Base-by-base conservation (phyloP, 2,888 invertebrate genomes). In the Amphipyra berbera region DNA sequence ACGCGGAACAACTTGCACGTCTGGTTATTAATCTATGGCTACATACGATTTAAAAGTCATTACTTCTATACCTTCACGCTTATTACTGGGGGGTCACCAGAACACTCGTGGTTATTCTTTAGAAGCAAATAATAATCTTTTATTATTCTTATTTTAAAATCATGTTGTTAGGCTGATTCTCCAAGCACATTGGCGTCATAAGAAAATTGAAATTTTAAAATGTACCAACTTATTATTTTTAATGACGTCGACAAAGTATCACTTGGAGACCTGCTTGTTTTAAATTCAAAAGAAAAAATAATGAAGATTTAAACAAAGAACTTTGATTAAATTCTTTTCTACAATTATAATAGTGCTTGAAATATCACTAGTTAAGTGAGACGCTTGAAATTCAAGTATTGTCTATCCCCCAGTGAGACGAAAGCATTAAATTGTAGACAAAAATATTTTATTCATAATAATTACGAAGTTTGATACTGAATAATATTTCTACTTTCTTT, bases 1-100 rank as follows among this genome's bases (percentile, higher is more conserved):
- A 73, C 53, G 50, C 69, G 70, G 71, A 78, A 76, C 64, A 38
- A 35, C 53, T 46, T 47, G 38, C 52, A 46, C 54, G 50, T 69
- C 50, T 69, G 49, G 40, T 48, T 56, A 64, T 60, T 73, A 41
- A 42, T 61, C 58, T 54, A 46, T 64, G 64, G 42, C 44, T 60
- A 63, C 54, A 55, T 52, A 57, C 40, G 46, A 65, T 67, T 65
- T 62, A 56, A 21, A 61, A 46, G 44, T 54, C 27, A 44, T 57
- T 52, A 59, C 27, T 55, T 61, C 45, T 64, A 55, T 57, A 14
- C 33, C 54, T 54, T 37, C 45, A 40, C 13, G 35, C 41, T 55
- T 33, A 47, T 41, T 47, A 42, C 12, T 14, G 7, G n/a, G 8
- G 41, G 13, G 7, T 57, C 9, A 9, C n/a, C 41, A 57, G 42